Conservation (phyloP, 1,140 invertebrate species). For the Globodera rostochiensis region DNA sequence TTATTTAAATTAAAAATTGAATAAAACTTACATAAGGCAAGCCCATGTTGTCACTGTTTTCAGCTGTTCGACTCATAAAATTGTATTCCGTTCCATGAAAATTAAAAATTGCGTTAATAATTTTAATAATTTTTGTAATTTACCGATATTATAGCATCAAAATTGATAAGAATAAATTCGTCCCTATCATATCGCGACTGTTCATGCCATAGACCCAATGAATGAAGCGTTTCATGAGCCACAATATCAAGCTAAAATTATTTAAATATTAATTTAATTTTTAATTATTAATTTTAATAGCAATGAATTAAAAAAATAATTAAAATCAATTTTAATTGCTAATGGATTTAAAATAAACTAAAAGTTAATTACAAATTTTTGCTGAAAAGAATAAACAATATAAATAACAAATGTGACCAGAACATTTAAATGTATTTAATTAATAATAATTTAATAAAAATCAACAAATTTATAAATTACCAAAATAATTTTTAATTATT, state of each 20-base stretch:
- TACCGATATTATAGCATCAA: conserved; percentile 52
- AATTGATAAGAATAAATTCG: conserved; percentile 50
- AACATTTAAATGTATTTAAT: too few relatives aligned
- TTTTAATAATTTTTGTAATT: neutral
- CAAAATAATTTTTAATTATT: too few relatives aligned
- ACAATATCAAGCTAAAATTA: conserved; percentile 59
- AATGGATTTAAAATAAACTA: too few relatives aligned
- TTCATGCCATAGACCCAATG: conserved; percentile 66
- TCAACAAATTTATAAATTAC: too few relatives aligned
- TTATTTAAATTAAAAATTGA: neutral
- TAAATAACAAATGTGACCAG: too few relatives aligned
- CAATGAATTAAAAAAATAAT: too few relatives aligned
- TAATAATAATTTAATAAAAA: too few relatives aligned
- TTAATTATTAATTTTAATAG: too few relatives aligned
- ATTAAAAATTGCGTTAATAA: neutral
- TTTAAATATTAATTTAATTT: too few relatives aligned
- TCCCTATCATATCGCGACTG: conserved; percentile 66
- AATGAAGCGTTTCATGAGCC: conserved; percentile 69
- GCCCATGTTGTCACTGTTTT: conserved; percentile 57
- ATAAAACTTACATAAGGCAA: conserved; percentile 41
- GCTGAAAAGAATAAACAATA: too few relatives aligned
- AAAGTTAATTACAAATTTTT: too few relatives aligned
- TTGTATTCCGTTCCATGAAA: conserved; percentile 60
- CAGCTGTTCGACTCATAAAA: conserved; percentile 56
- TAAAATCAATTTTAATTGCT: too few relatives aligned